phyloP scores from a whole-genome alignment of 2,888 invertebrate species.

The Allolobophora icterica region DNA sequence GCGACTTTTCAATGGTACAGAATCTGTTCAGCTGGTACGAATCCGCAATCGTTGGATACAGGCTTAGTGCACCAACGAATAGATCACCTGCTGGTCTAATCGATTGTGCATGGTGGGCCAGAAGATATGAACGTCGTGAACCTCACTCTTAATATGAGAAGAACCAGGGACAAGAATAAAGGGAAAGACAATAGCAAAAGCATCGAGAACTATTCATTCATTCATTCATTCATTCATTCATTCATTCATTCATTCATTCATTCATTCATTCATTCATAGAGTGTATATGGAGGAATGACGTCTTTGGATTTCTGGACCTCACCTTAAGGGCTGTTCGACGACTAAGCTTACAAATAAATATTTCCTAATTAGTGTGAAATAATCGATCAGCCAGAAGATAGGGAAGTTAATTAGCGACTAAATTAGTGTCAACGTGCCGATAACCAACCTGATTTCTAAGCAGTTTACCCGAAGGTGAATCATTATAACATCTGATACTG shows the following conservation, averaged over 20 bases:
- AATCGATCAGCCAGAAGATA: not conserved
- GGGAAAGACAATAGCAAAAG: not conserved
- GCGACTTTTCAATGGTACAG: too few relatives aligned
- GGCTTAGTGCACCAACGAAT: too few relatives aligned
- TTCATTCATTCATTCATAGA: not conserved
- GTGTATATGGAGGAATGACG: too few relatives aligned
- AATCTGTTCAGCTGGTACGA: too few relatives aligned
- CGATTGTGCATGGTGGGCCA: too few relatives aligned
- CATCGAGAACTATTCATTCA: not conserved
- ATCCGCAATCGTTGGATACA: too few relatives aligned
- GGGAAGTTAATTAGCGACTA: constrained; percentile 1
- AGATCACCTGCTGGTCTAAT: too few relatives aligned
- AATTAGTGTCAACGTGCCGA: not conserved
- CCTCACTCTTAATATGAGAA: not conserved
- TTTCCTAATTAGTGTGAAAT: not conserved
- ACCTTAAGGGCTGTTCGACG: not conserved
- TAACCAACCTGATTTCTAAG: not conserved
- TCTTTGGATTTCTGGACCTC: not conserved
- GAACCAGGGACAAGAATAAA: not conserved
- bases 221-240: not conserved
- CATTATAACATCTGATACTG: not conserved
- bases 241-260: not conserved
- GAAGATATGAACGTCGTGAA: too few relatives aligned
- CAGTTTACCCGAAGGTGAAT: not conserved
- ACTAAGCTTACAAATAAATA: not conserved